Conservation (phyloP, 2,113 vertebrate species). For the Salvelinus fontinalis region DNA sequence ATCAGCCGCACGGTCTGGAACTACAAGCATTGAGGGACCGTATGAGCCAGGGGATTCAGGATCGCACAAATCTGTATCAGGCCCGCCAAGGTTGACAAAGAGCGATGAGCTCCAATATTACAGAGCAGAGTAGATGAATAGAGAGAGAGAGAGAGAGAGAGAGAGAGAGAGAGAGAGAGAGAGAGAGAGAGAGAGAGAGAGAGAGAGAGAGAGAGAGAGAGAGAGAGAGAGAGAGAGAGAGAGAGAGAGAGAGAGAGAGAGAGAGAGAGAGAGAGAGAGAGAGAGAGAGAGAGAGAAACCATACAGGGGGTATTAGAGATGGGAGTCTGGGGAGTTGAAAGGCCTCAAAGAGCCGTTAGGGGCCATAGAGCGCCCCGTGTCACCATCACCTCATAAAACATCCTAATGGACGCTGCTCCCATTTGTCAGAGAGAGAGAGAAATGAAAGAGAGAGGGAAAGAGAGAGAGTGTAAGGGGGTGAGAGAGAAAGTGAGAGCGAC, state of each 20-base stretch:
- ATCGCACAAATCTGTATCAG: background rate
- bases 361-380: conserved; percentile 39
- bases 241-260: background rate
- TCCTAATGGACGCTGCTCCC: conserved; percentile 63
- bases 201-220: background rate
- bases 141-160: background rate
- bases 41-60: background rate
- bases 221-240: background rate
- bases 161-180: background rate
- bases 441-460: conserved; percentile 58
- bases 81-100: conserved; percentile 1
- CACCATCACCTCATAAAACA: conserved; percentile 73
- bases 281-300: background rate
- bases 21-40: background rate
- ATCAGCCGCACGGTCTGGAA: background rate
- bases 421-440: conserved; percentile 67
- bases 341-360: conserved; percentile 35
- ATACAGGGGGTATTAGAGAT: background rate
- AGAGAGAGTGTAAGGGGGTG: conserved; percentile 17
- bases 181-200: background rate
- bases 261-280: background rate
- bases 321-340: conserved; percentile 42
- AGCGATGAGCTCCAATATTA: conserved; percentile 10
- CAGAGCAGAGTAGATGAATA: conserved; percentile 10
- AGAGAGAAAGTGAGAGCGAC: conserved; percentile 63